Base-by-base conservation (phyloP, 2,113 vertebrate species). In the Nanorana parkeri region DNA sequence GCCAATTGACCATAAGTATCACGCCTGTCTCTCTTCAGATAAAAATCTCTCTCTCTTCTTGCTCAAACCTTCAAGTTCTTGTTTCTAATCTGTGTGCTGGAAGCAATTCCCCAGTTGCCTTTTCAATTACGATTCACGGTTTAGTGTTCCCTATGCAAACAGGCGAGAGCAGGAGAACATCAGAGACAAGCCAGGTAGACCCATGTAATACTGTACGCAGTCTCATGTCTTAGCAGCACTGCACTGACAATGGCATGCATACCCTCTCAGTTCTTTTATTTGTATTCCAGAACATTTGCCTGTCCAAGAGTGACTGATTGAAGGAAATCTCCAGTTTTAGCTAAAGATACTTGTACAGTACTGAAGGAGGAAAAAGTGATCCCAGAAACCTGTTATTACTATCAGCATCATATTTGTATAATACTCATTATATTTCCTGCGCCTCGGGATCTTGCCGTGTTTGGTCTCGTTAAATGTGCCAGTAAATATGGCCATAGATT, bases 91-190 rank as follows among this genome's bases (percentile, higher is more conserved):
- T 79, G 16, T 32, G 63, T 51, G 16, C 64, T 68, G 77, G 65
- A 68, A 79, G 24, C 77, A 24, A 23, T 58, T 56, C 77, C 77
- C 23, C 17, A 6, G 52, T 36, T 68, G 60, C 54, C 20, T 17
- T 60, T 36, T 68, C 65, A 79, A 69, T 79, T 68, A 41, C 29
- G 28, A 58, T 79, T 58, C 55, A 24, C 65, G 69, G 29, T 26
- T 17, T 41, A 68, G 28, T 17, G 2, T 17, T 68, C 65, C 76
- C 17, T 28, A 69, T 23, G 77, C 65, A 68, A 77, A 79, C 64
- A 68, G 47, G 47, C 63, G 20, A 21, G 16, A 47, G 7, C 23
- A 19, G 32, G 21, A 78, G 51, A 67, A 29, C 65, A 20, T 67
- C 28, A 66, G 64, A 20, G 77, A 20, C 32, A 52, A 58, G 52